Conservation (phyloP, 1,140 invertebrate genomes). For the Drosophila biarmipes region DNA sequence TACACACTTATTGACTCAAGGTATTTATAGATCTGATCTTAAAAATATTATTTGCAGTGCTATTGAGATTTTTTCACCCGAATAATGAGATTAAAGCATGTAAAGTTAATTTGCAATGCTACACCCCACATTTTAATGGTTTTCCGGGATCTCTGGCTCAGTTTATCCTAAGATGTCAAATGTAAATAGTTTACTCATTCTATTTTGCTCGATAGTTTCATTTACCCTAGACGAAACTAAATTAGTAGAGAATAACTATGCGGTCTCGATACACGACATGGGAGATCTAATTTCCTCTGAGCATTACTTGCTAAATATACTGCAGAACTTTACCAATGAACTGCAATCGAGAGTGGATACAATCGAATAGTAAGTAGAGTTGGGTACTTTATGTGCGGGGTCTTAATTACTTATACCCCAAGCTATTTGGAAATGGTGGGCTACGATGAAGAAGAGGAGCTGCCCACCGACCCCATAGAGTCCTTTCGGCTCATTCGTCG, state of each 20-base stretch:
- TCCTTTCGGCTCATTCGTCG: neutral
- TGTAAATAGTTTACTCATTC: too few species aligned
- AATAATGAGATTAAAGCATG: neutral
- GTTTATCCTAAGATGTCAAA: neutral
- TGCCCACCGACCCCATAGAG: neutral
- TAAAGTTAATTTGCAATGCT: neutral
- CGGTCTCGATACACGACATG: neutral
- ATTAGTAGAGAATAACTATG: neutral
- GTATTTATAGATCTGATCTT: neutral
- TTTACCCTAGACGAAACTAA: neutral
- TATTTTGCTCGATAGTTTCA: neutral
- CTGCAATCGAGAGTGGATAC: neutral
- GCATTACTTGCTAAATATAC: neutral
- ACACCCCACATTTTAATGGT: neutral
- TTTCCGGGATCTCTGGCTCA: neutral
- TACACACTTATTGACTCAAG: neutral
- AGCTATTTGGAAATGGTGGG: conserved; percentile 1
- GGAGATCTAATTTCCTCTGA: neutral
- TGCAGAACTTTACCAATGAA: neutral
- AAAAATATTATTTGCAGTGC: neutral
- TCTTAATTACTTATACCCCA: neutral
- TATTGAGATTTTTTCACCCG: neutral
- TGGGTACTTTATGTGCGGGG: fast-evolving
- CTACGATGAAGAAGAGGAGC: neutral
- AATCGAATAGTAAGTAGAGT: neutral